phyloP scores from a whole-genome alignment of 2,797 vertebrate species.

The Spondyliosoma cantharus region DNA sequence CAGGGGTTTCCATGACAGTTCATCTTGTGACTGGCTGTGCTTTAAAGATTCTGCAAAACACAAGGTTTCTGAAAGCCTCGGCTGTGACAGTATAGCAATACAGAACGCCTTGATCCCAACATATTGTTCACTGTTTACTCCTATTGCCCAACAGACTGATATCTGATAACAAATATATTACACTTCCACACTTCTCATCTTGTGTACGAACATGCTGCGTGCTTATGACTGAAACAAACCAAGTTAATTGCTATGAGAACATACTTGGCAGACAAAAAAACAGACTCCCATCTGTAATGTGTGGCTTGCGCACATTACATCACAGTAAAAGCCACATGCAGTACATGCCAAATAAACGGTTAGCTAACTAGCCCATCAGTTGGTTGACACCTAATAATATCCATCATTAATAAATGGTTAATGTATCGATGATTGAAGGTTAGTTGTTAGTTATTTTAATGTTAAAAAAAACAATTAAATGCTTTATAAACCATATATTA shows the following conservation, averaged over 20 bases:
- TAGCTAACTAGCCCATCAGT: background rate
- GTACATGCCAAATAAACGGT: background rate
- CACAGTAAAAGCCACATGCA: background rate
- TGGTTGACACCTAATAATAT: background rate
- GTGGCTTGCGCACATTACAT: background rate
- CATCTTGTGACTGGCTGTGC: constrained; percentile 35
- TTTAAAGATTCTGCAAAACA: constrained; percentile 26
- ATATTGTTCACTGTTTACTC: background rate
- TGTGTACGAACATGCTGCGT: background rate
- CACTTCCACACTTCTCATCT: constrained; percentile 12
- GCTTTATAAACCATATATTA: no score
- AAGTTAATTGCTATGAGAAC: constrained; percentile 13
- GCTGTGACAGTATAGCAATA: constrained; percentile 15
- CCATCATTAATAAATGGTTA: no score
- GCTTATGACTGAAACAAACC: background rate
- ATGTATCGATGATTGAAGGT: no score
- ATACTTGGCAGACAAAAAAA: constrained; percentile 8
- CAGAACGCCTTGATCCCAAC: background rate
- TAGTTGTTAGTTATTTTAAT: no score
- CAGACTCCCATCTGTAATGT: constrained; percentile 2
- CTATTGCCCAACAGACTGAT: background rate
- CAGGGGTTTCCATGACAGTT: constrained; percentile 43
- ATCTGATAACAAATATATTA: background rate
- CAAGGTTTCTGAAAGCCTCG: constrained; percentile 18
- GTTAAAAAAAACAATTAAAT: no score